Conservation (phyloP, 2,113 vertebrate genomes). For the Apteryx owenii region DNA sequence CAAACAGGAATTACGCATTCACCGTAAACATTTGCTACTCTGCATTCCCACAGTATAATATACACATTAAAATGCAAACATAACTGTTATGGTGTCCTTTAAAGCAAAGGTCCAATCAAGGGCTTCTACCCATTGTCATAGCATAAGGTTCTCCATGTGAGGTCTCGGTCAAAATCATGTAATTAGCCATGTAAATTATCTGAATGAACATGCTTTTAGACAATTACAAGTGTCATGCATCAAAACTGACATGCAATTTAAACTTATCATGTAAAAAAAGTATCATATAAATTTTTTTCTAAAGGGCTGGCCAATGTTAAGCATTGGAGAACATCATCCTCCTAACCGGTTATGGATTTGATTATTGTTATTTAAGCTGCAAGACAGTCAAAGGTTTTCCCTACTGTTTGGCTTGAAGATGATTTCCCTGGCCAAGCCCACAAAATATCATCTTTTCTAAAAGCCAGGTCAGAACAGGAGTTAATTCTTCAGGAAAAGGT, state of each 20-base stretch:
- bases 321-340: constrained; percentile 5
- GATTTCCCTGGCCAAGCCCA: neutral
- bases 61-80: neutral
- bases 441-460: neutral
- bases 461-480: neutral
- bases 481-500: neutral
- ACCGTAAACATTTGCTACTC: neutral
- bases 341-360: neutral
- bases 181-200: neutral
- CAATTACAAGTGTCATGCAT: neutral
- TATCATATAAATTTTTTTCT: neutral
- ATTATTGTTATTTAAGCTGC: constrained; percentile 28
- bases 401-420: constrained; percentile 2
- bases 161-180: neutral
- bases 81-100: neutral
- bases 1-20: neutral
- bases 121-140: neutral
- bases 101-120: neutral
- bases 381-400: constrained; percentile 14
- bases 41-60: neutral
- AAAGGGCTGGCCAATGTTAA: neutral
- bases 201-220: fast-evolving
- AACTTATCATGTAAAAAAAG: neutral
- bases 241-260: neutral
- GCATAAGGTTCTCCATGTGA: neutral